phyloP scores from a whole-genome alignment of 2,888 invertebrate species.

The Andrena hattorfiana region DNA sequence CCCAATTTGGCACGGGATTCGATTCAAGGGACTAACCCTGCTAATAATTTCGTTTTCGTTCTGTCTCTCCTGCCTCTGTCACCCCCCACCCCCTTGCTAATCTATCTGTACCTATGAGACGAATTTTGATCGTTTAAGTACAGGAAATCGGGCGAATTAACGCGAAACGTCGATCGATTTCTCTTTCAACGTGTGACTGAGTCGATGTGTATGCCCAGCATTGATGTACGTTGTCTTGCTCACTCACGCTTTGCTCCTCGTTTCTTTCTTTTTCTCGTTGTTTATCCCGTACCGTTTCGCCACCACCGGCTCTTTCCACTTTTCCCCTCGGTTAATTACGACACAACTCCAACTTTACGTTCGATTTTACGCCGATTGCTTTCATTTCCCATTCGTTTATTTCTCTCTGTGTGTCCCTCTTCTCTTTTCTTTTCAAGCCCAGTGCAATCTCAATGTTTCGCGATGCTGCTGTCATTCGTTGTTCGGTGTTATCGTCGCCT shows the following conservation, averaged over 20 bases:
- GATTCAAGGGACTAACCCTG: constrained; percentile 29
- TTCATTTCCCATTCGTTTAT: not conserved
- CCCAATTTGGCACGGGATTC: not conserved
- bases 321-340: not conserved
- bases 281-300: not conserved
- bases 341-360: not conserved
- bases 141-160: constrained; percentile 44
- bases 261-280: not conserved
- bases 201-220: constrained; percentile 57
- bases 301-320: not conserved
- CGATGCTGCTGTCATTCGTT: constrained; percentile 55
- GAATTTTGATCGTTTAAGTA: constrained; percentile 36
- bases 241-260: constrained; percentile 42
- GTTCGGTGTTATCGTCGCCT: constrained; percentile 77
- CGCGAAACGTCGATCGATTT: constrained; percentile 48
- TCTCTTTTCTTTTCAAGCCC: constrained; percentile 15
- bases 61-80: constrained; percentile 5
- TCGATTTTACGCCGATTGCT: not conserved
- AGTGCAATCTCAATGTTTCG: constrained; percentile 27
- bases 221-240: constrained; percentile 52
- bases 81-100: not conserved
- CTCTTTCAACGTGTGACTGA: constrained; percentile 58
- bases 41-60: constrained; percentile 16
- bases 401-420: not conserved
- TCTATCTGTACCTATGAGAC: constrained; percentile 28